Base-by-base conservation (phyloP, 1,140 invertebrate genomes). In the Epicauta chinensis region DNA sequence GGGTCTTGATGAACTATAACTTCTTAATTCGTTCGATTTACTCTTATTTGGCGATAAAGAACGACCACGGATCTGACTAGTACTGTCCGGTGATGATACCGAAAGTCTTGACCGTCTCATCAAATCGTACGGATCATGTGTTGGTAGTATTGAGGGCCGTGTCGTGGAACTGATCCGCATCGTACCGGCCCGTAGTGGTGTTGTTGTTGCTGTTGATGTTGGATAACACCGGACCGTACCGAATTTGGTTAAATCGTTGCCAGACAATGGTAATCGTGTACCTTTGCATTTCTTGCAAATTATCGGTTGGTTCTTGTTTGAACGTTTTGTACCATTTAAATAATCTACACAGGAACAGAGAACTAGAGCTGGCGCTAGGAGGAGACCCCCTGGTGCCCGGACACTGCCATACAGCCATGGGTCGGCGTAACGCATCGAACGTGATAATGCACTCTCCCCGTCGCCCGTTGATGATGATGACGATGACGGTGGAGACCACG, bases 361-460 rank as follows among this genome's bases (percentile, higher is more conserved):
- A 59, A 87, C 81, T 50, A 87, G 61, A 15, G 78, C 72, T 29
- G 78, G 76, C 16, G 78, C 74, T 43, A 79, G 66, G 13, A 80
- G 72, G 38, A 81, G 73, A 16, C 65, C 63, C 45, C 78, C 76
- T 39, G 80, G 75, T 2, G 80, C 75, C 54, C 83, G 73, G 1
- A 86, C 80, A 2, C 84, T 86, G 49, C 86, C 84, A 60, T 89
- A 89, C 1, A 89, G 75, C 86, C 86, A 89, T 23, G 84, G 83
- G 56, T 89, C 86, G 1, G 83, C 83, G 71, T 88, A 89, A 56
- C 87, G 82, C 86, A 89, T 89, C 64, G 85, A 87, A 67, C 85
- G 84, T 34, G 83, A 84, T 51, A 89, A 67, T 3, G 80, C 62
- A 42, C 66, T 67, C 31, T 65, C 61, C 36, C 46, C 58, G 13